Evolutionary conservation across 2,888 invertebrate genomes (phyloP).

Genomic region (Neocrepidodera transversa): DNA sequence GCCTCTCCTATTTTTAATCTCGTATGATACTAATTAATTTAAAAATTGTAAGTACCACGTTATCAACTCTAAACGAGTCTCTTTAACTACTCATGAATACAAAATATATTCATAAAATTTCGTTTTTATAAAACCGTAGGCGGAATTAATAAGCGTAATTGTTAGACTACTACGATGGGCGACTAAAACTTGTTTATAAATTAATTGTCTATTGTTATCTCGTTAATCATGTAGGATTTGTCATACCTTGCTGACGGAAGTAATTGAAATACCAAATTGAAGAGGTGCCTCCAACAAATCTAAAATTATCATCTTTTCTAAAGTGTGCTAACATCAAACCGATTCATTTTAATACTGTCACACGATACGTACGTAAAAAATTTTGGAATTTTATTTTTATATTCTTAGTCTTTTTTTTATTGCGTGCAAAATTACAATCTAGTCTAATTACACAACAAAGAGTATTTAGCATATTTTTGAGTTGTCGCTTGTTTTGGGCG

Average conservation of each 20-base stretch:
- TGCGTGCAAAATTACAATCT: too few species aligned
- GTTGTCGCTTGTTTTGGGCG: too few species aligned
- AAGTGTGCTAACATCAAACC: neutral
- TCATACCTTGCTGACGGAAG: conserved; percentile 17
- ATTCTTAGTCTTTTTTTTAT: too few species aligned
- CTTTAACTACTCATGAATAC: conserved; percentile 10
- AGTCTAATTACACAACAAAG: too few species aligned
- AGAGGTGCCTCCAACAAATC: neutral
- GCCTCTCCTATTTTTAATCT: neutral
- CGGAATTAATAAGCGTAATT: conserved; percentile 22
- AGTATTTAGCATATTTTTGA: too few species aligned
- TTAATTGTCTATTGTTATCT: conserved; percentile 21
- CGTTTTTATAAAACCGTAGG: conserved; percentile 16
- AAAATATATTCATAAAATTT: conserved; percentile 10
- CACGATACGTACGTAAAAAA: too few species aligned
- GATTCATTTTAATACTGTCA: neutral
- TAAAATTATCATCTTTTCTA: neutral
- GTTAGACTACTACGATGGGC: conserved; percentile 17
- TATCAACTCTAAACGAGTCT: conserved; percentile 1
- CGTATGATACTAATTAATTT: conserved; percentile 5
- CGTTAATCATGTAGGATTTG: conserved; percentile 21
- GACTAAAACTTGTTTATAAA: conserved; percentile 20
- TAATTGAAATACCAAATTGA: conserved; percentile 10
- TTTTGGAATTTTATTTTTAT: too few species aligned
- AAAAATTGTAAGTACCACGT: conserved; percentile 8